Conservation (phyloP, 2,888 invertebrate genomes). For the Cerastoderma edule region DNA sequence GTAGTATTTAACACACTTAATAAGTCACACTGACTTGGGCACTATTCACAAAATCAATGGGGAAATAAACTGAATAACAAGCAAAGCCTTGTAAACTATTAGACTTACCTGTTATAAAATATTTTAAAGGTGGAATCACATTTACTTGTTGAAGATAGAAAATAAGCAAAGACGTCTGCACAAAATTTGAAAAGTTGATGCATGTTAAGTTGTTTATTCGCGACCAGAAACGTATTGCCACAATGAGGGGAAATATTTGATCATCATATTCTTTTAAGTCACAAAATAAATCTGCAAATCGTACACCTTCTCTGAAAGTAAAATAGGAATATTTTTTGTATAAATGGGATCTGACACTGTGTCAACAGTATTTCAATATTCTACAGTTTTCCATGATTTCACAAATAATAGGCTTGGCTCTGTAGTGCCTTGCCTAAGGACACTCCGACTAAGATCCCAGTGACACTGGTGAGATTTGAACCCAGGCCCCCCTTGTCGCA, state of each 20-base stretch:
- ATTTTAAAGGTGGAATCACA: constrained; percentile 8
- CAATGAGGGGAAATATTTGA: constrained; percentile 1
- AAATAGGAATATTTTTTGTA: neutral
- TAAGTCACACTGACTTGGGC: no score
- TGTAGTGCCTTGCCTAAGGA: neutral
- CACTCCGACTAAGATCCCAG: neutral
- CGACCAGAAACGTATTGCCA: constrained; percentile 14
- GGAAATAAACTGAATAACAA: neutral
- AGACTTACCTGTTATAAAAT: neutral
- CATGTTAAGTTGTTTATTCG: neutral
- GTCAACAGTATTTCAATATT: neutral
- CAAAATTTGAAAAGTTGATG: constrained; percentile 6
- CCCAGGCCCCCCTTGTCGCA: neutral
- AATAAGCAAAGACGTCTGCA: neutral
- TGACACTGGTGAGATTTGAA: neutral
- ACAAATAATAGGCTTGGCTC: neutral
- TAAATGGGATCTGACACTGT: neutral
- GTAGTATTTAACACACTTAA: neutral
- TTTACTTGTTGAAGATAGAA: constrained; percentile 6
- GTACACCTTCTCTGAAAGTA: constrained; percentile 9
- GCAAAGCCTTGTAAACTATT: neutral
- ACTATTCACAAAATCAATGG: neutral
- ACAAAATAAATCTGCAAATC: neutral
- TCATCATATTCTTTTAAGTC: neutral
- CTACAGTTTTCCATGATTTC: neutral